Evolutionary conservation across 2,797 vertebrate species (phyloP).

Genomic region (Erethizon dorsatum): DNA sequence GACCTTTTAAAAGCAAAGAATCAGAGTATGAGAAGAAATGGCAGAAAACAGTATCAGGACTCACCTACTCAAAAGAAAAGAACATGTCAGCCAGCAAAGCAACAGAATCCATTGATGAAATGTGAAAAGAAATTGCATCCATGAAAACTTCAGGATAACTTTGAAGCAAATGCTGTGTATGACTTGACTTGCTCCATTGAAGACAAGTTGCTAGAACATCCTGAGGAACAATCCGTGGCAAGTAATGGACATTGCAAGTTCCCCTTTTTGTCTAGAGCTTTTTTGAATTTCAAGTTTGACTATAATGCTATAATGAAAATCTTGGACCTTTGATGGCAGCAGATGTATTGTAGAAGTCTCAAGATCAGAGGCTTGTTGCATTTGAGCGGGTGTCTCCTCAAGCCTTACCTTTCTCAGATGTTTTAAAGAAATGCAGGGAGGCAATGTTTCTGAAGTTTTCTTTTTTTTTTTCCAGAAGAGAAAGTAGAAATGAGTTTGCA

Average conservation of each 20-base stretch:
- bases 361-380: slow-evolving; percentile 82
- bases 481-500: slow-evolving; percentile 88
- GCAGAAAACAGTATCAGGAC: slow-evolving; percentile 94
- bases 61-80: slow-evolving; percentile 93
- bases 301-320: slow-evolving; percentile 97
- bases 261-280: slow-evolving; percentile 94
- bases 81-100: slow-evolving; percentile 90
- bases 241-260: slow-evolving; percentile 91
- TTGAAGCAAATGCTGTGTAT: slow-evolving; percentile 91
- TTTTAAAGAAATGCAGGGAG: slow-evolving; percentile 90
- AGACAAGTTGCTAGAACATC: slow-evolving; percentile 87
- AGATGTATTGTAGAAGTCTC: slow-evolving; percentile 46
- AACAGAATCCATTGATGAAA: slow-evolving; percentile 90
- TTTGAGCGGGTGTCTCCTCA: slow-evolving; percentile 87
- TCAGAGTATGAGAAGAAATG: slow-evolving; percentile 91
- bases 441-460: slow-evolving; percentile 86
- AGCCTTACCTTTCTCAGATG: slow-evolving; percentile 92
- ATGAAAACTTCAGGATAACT: slow-evolving; percentile 95
- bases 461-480: slow-evolving; percentile 81
- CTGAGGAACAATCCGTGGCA: slow-evolving; percentile 86
- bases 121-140: slow-evolving; percentile 95
- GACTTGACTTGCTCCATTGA: slow-evolving; percentile 89
- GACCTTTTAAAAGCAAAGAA: slow-evolving; percentile 92
- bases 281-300: slow-evolving; percentile 97
- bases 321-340: slow-evolving; percentile 92